These are phyloP conservation scores for Acipenser ruthenus DNA, from an alignment of 2,797 vertebrate species.

Conservation along the genomic window DNA sequence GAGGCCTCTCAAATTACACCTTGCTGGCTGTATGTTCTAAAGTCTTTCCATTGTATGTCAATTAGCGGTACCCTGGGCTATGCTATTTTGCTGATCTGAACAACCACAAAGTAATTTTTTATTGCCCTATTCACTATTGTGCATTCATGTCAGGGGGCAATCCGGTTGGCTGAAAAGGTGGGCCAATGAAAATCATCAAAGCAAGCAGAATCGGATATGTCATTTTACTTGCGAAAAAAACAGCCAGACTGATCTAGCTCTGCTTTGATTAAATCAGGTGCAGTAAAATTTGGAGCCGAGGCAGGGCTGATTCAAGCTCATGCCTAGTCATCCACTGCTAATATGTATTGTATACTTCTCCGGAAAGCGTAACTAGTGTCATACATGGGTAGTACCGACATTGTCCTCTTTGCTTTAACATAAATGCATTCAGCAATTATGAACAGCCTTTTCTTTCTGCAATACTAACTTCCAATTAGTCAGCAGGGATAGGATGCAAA, in stretches of 20 bases:
- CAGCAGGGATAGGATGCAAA: background rate
- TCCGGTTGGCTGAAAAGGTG: too few species aligned
- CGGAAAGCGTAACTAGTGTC: background rate
- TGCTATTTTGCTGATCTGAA: too few species aligned
- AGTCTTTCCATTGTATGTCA: too few species aligned
- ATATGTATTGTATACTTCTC: background rate
- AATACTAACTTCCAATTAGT: background rate
- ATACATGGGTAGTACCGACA: background rate
- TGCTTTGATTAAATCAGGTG: background rate
- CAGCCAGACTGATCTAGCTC: background rate
- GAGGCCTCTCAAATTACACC: too few species aligned
- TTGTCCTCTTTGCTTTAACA: background rate
- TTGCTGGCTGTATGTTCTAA: too few species aligned
- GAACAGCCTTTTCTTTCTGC: background rate
- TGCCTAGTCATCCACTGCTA: background rate
- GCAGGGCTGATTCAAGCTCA: background rate
- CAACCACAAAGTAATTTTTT: too few species aligned
- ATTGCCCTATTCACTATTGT: too few species aligned
- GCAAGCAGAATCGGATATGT: too few species aligned
- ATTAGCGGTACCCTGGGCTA: too few species aligned
- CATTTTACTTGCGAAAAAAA: too few species aligned
- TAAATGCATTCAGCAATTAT: background rate
- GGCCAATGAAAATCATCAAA: too few species aligned
- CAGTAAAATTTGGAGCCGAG: background rate
- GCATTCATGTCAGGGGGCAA: too few species aligned